Evolutionary conservation across 2,113 vertebrate genomes (phyloP), one percentile per base, ranked within the genome.

Genomic region (Oreocharis arfaki): DNA sequence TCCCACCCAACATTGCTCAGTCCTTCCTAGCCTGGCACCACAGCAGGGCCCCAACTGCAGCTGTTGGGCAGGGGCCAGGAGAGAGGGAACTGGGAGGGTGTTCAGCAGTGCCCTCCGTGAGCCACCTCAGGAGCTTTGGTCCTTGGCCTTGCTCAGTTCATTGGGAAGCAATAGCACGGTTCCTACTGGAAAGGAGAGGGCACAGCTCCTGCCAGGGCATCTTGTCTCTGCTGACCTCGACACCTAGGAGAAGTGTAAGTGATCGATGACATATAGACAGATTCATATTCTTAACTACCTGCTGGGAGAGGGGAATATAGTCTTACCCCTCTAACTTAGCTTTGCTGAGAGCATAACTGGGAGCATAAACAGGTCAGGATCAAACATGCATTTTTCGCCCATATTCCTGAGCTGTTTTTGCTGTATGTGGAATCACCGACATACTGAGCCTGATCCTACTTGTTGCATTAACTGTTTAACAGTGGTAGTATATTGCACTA

Each of bases 121-220:
- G 8, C 17, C 3, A 4, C 3, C 18, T 63, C 0, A 0, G 8
- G 15, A 59, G 6, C 15, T 65, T 17, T 68, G 30, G 9, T 24
- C n/a, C 37, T 59, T 32, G 27, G 49, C 13, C 42, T 65, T 49
- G n/a, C 8, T 53, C 23, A 47, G 24, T 49, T 47, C 0, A 0
- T 5, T 42, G n/a, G 47, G 37, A 42, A 56, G 5, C 8, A 61
- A 15, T 1, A 21, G 13, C 10, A 11, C 37, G 17, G 23, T 4
- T 26, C 16, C 42, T 18, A 5, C 7, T 9, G 12, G 6, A 22
- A 19, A 42, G 26, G 16, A 22, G 9, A 64, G 17, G 9, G 13
- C 20, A 49, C 64, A 82, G 7, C 17, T 68, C 16, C 26, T 61
- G 33, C 19, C 22, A 23, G 23, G 30, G 20, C 14, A 7, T 32